Percentiles rank a stretch among this genome's conserved stretches.
Evolutionary conservation across 2,113 vertebrate genomes (phyloP).

Genomic region (Abramis brama): DNA sequence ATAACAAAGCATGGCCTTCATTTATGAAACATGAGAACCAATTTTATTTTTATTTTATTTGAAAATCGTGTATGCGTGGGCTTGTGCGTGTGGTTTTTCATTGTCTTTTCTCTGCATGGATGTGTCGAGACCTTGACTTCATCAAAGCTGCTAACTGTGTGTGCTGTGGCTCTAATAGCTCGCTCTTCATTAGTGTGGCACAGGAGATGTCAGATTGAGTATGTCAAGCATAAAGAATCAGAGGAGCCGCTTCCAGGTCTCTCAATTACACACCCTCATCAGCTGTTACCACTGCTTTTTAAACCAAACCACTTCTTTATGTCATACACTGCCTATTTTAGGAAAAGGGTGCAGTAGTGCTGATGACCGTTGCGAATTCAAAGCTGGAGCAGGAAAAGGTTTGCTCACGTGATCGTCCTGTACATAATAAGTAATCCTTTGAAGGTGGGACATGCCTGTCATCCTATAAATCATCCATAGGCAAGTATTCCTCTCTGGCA

Average conservation of each 20-base stretch:
- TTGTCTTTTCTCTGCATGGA: conserved; percentile 34
- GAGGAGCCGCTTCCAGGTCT: conserved; percentile 27
- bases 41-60: background rate
- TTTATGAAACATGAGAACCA: background rate
- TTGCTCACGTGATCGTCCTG: conserved; percentile 60
- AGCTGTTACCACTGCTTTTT: conserved; percentile 29
- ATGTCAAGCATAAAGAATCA: conserved; percentile 52
- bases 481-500: conserved; percentile 56
- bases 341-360: conserved; percentile 32
- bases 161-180: conserved; percentile 56
- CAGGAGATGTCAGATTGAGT: conserved; percentile 51
- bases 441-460: conserved; percentile 62
- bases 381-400: conserved; percentile 66
- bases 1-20: background rate
- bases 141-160: conserved; percentile 49
- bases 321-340: conserved; percentile 59
- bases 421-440: conserved; percentile 73
- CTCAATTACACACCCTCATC: conserved; percentile 48
- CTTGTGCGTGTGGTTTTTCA: conserved; percentile 15
- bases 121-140: conserved; percentile 50
- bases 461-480: conserved; percentile 68
- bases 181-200: conserved; percentile 64
- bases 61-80: background rate
- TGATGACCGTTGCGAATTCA: conserved; percentile 50
- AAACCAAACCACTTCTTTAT: conserved; percentile 35